A percentile compares a stretch with the other conserved stretches of the same genome.
Conservation (phyloP, 2,888 invertebrate species). For the Lysandra bellargus region DNA sequence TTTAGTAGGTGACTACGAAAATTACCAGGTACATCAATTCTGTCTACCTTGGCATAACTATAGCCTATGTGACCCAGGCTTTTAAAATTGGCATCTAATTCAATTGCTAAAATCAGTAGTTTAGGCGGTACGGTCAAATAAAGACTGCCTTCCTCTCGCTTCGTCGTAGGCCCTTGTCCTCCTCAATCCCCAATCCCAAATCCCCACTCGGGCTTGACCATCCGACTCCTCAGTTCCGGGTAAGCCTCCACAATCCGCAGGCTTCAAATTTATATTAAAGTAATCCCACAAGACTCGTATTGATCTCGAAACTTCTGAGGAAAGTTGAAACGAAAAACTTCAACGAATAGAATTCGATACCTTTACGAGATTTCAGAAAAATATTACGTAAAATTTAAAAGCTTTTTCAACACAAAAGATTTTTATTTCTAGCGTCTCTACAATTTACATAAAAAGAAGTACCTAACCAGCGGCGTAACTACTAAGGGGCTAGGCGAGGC, state of each 20-base stretch:
- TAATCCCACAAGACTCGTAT: constrained; percentile 3
- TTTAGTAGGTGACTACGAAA: too few species aligned
- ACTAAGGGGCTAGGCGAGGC: too few species aligned
- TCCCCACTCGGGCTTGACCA: not conserved
- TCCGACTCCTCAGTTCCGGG: constrained; percentile 2
- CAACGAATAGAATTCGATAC: constrained; percentile 10
- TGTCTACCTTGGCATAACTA: too few species aligned
- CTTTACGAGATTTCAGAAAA: not conserved
- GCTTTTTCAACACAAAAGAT: not conserved
- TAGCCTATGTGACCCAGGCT: too few species aligned
- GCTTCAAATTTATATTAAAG: constrained; percentile 21
- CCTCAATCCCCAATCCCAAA: too few species aligned
- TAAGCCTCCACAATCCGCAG: not conserved
- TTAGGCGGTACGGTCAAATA: too few species aligned
- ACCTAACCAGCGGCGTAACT: too few species aligned
- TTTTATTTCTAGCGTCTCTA: not conserved
- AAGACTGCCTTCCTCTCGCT: too few species aligned
- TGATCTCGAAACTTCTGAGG: not conserved
- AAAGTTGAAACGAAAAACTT: constrained; percentile 28
- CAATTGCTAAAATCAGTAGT: too few species aligned
- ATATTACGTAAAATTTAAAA: not conserved
- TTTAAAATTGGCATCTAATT: too few species aligned
- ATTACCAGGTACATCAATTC: too few species aligned
- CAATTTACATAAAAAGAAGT: not conserved
- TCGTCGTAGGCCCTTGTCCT: too few species aligned